Percentiles rank a stretch among this genome's conserved stretches.
Evolutionary conservation across 2,113 vertebrate species (phyloP).

Genomic region (Thunnus maccoyii): DNA sequence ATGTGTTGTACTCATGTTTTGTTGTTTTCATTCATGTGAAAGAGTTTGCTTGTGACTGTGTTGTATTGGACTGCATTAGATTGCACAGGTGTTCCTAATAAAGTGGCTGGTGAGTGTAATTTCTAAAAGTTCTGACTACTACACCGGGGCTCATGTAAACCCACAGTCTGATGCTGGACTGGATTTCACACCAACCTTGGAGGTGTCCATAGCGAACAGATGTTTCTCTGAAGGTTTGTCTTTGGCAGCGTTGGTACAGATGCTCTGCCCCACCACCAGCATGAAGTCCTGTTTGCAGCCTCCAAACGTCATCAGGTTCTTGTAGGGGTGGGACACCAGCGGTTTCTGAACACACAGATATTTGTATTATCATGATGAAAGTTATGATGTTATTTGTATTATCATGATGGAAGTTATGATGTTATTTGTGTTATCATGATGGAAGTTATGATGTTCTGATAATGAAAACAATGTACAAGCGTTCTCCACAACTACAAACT

Average conservation of each 20-base stretch:
- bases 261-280: slow-evolving; percentile 88
- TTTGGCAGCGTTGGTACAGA: slow-evolving; percentile 82
- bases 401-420: not conserved
- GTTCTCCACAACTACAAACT: too few relatives aligned
- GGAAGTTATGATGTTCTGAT: not conserved
- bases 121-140: too few relatives aligned
- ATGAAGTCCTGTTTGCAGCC: slow-evolving; percentile 95
- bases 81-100: too few relatives aligned
- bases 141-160: too few relatives aligned
- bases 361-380: not conserved
- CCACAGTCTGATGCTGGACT: too few relatives aligned
- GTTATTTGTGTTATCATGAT: not conserved
- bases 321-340: slow-evolving; percentile 89
- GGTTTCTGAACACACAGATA: slow-evolving; percentile 85
- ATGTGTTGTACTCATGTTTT: too few relatives aligned
- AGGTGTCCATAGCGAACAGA: slow-evolving; percentile 92
- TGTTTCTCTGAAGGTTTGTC: slow-evolving; percentile 92
- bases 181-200: slow-evolving; percentile 87
- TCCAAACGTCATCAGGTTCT: slow-evolving; percentile 94
- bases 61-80: too few relatives aligned
- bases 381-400: not conserved
- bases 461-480: too few relatives aligned
- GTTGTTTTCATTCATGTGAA: too few relatives aligned
- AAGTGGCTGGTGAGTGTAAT: too few relatives aligned
- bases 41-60: too few relatives aligned